A percentile compares a stretch with the other conserved stretches of the same genome.
Conservation (phyloP, 1,140 invertebrate species). For the Drosophila ohnishii region DNA sequence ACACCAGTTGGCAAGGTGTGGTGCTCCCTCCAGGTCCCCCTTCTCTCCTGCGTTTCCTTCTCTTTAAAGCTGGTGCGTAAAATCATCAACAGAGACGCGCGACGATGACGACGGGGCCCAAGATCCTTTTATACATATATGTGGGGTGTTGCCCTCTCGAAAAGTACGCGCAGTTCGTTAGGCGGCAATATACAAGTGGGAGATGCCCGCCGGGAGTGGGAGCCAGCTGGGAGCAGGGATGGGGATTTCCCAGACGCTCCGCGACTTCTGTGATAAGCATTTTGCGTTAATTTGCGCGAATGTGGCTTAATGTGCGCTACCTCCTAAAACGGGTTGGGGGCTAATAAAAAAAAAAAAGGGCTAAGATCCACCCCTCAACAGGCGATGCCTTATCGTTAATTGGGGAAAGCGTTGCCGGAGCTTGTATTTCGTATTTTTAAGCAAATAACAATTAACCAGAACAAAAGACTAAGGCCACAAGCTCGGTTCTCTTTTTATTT, state of each 20-base stretch:
- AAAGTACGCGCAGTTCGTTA: constrained; percentile 73
- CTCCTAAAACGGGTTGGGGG: constrained; percentile 23
- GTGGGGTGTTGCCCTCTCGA: constrained; percentile 45
- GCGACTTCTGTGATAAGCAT: constrained; percentile 58
- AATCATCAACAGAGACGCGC: constrained; percentile 67
- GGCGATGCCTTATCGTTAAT: constrained; percentile 69
- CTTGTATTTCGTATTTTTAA: constrained; percentile 34
- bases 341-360: background rate
- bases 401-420: constrained; percentile 58
- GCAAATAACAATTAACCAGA: constrained; percentile 66
- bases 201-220: constrained; percentile 6
- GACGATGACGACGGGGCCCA: constrained; percentile 4
- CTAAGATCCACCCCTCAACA: constrained; percentile 17
- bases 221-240: background rate
- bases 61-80: constrained; percentile 57
- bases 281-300: constrained; percentile 80
- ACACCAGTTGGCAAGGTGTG: constrained; percentile 75
- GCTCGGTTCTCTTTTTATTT: constrained; percentile 13
- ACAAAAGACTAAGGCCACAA: constrained; percentile 55
- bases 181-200: constrained; percentile 26
- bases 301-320: constrained; percentile 73
- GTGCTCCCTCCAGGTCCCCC: background rate
- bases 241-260: constrained; percentile 23
- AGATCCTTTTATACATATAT: constrained; percentile 7
- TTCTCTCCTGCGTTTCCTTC: constrained; percentile 1